A percentile compares a stretch with the other conserved stretches of the same genome.
Evolutionary conservation across 2,113 vertebrate species (phyloP).

Genomic region (Trogon surrucura): DNA sequence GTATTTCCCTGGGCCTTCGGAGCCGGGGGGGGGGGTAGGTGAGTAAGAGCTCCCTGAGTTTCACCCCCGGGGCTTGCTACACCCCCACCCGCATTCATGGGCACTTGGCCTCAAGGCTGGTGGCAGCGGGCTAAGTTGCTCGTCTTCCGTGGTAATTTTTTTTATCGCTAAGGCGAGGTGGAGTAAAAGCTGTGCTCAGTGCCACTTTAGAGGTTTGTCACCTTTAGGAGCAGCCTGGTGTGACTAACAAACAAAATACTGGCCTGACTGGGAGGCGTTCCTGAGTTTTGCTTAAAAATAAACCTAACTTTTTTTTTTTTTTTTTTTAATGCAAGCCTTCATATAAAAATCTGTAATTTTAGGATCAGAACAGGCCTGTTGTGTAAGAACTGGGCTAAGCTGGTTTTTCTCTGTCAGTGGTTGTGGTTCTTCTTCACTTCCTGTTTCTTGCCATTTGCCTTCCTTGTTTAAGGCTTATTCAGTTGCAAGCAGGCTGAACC

Average conservation of each 20-base stretch:
- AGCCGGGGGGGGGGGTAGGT: no score
- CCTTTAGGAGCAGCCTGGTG: background rate
- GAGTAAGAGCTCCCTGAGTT: background rate
- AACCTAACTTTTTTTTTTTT: background rate
- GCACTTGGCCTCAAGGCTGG: background rate
- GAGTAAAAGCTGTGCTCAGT: background rate
- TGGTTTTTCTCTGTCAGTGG: background rate
- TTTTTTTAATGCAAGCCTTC: background rate
- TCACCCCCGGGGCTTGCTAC: fast-evolving
- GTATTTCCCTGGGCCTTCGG: background rate
- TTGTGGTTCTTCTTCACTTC: background rate
- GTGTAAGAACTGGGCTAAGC: background rate
- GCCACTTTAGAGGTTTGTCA: background rate
- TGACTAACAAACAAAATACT: background rate
- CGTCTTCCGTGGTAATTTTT: background rate
- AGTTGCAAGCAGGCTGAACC: background rate
- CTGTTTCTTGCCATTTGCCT: background rate
- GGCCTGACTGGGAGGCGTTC: background rate
- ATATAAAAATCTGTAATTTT: background rate
- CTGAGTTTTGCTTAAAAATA: background rate
- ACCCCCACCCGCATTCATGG: fast-evolving
- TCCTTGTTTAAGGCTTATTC: background rate
- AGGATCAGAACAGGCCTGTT: background rate
- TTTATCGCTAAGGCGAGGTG: background rate
- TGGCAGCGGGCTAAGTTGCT: background rate